Base-by-base conservation (phyloP, 1,140 invertebrate genomes). In the Sarcophaga bullata region DNA sequence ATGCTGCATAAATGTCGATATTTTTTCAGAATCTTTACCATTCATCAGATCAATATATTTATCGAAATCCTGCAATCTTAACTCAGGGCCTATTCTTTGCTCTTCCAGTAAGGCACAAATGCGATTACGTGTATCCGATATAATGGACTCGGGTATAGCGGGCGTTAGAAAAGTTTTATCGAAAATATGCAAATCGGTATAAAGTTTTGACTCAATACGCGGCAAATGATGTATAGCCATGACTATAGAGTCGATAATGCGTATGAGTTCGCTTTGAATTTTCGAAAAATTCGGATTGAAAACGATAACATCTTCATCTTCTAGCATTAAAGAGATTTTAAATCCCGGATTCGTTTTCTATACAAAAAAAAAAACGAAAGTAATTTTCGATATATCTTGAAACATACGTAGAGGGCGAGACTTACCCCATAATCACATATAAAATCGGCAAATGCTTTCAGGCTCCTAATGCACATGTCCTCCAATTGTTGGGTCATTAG, bases 401-500 rank as follows among this genome's bases (percentile, higher is more conserved):
- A 68, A 37, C 25, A 37, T 37, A 37, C 25, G 25, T 19, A 62
- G 54, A 3, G 73, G n/a, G 6, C 62, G 19, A 73, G 25, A 84
- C 85, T 82, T 92, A 97, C 96, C 85, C 93, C 92, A 85, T 94
- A 93, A 87, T 96, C 94, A 73, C 93, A 91, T 15, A 98, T 92
- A 84, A 95, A 96, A 81, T 96, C 91, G 6, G 94, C 94, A 86
- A 94, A 98, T 82, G 96, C 95, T 73, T 93, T 90, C 82, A 97
- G 92, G 11, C 96, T 97, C 84, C 94, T 93, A n/a, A 97, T 90
- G 84, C 95, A 95, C 48, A 97, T 89, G 47, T 92, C 92, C 89
- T 97, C 95, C 37, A 98, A 90, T 86, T 97, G 95, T 84, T 94
- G 94, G 7, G 96, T 95, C 97, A 98, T 98, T 19, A 98, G 91